Conservation (phyloP, 2,797 vertebrate species). For the Steatocranus sp. region DNA sequence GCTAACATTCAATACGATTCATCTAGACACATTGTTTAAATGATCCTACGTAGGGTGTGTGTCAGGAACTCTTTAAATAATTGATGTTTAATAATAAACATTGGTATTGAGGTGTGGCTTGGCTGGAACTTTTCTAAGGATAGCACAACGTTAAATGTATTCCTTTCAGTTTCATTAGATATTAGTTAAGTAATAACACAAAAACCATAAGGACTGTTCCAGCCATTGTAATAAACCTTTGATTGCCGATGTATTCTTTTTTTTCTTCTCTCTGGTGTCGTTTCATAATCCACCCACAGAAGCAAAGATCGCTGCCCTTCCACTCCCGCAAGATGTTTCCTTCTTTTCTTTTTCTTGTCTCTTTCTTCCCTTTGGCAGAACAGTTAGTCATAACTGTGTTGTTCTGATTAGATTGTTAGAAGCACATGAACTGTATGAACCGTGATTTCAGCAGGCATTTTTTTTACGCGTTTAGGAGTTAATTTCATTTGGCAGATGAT, state of each 20-base stretch:
- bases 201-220: not conserved
- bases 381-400: slow-evolving; percentile 35
- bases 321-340: slow-evolving; percentile 2
- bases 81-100: not conserved
- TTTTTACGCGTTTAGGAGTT: not conserved
- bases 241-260: not conserved
- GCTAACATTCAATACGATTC: not conserved
- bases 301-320: slow-evolving; percentile 22
- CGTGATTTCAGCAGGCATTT: not conserved
- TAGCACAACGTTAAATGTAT: not conserved
- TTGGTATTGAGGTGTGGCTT: not conserved
- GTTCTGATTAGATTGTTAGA: slow-evolving; percentile 29
- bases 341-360: not conserved
- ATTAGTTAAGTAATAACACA: not conserved
- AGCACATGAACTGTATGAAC: slow-evolving; percentile 9
- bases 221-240: not conserved
- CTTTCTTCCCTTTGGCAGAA: not conserved
- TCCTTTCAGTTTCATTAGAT: not conserved
- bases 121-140: not conserved
- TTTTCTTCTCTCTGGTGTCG: not conserved
- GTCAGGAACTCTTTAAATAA: not conserved
- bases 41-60: not conserved
- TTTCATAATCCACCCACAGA: slow-evolving; percentile 54
- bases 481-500: not conserved
- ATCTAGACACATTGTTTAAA: not conserved